Base-by-base conservation (phyloP, 2,113 vertebrate species). In the Mormyrus lacerda region DNA sequence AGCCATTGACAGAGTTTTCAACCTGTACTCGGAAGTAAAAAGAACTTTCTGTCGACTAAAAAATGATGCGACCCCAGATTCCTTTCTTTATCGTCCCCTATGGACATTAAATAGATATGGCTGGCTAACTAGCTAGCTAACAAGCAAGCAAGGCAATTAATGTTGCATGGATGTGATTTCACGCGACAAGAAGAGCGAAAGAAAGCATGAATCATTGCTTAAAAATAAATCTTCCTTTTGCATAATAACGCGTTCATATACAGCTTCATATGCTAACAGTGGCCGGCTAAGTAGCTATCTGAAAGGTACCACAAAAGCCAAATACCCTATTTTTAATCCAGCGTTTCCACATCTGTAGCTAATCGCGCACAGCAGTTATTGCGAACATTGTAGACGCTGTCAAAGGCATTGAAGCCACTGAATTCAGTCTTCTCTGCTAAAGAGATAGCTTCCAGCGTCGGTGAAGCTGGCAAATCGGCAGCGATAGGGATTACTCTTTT, bases 1-100 rank as follows among this genome's bases (percentile, higher is more conserved):
- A 95, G 96, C 96, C 96, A 96, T 96, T 91, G 92, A 91, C 50
- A 91, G 92, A 82, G 89, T 85, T 88, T 92, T 47, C 89, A 88
- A 85, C 79, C 92, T 90, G 87, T 55, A 90, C 92, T 91, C 90
- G 85, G 85, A 89, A 91, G 90, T 91, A 7, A 89, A 90, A 92
- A 91, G 89, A 93, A 95, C 90, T 93, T 92, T 91, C 85, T 84
- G 91, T 91, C 91, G 89, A 91, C 90, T 91, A 90, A 86, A 90
- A 91, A 90, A 31, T 86, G 90, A 84, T 58, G 88, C 48, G 88
- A 76, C 61, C 89, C 55, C 84, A 45, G 42, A 86, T 73, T 88
- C 65, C 87, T 76, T 88, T 58, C 61, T 76, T 73, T 45, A 27
- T 15, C 42, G 55, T 44, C 87, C 42, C 39, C 87, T n/a, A 9